phyloP scores from a whole-genome alignment of 2,888 invertebrate species.

The Pseudoips prasinana region DNA sequence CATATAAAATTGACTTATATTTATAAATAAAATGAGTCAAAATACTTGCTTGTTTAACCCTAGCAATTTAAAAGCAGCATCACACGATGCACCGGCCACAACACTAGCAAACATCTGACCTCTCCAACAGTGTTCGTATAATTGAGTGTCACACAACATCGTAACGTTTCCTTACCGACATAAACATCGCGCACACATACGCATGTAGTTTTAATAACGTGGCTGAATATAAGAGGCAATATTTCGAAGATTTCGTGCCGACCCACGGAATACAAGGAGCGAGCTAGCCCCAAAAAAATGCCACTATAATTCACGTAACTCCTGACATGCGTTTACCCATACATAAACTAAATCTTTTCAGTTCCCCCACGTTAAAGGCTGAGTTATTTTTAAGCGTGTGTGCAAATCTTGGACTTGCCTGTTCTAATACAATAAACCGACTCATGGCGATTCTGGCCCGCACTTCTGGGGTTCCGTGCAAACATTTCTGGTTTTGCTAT shows the following conservation, averaged over 20 bases:
- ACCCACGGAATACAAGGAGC: conserved; percentile 8
- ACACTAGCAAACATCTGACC: conserved; percentile 5
- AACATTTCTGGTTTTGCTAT: no score
- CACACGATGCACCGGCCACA: background rate
- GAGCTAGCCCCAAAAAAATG: conserved; percentile 36
- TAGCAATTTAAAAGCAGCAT: no score
- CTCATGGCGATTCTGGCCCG: no score
- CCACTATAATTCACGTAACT: conserved; percentile 49
- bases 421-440: no score
- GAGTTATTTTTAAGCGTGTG: conserved; percentile 43
- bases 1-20: no score
- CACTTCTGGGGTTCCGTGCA: no score
- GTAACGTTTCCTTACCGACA: conserved; percentile 11
- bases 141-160: conserved; percentile 18
- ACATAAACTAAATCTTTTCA: conserved; percentile 50
- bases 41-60: no score
- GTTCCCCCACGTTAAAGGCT: conserved; percentile 43
- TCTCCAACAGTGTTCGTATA: conserved; percentile 16
- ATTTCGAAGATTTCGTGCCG: conserved; percentile 20
- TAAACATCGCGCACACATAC: conserved; percentile 8
- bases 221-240: background rate
- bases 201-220: conserved; percentile 7
- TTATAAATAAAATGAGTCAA: no score
- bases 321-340: conserved; percentile 50
- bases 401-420: conserved; percentile 8